Evolutionary conservation across 2,113 vertebrate genomes (phyloP).

Genomic region (Sisor rabdophorus): DNA sequence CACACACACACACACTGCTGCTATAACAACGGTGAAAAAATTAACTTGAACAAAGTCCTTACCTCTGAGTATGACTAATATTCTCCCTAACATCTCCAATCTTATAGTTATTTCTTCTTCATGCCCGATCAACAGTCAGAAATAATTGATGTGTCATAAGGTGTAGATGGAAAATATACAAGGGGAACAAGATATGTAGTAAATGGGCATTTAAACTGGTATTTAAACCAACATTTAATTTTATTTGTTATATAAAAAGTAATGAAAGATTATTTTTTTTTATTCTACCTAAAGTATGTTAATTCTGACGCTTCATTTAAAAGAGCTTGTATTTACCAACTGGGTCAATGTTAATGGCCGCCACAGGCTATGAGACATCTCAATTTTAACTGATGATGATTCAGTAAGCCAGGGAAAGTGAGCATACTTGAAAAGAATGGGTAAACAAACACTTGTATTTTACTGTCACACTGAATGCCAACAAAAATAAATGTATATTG

Average conservation of each 20-base stretch:
- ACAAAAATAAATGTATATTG: not conserved
- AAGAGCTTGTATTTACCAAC: not conserved
- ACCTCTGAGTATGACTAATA: slow-evolving; percentile 29
- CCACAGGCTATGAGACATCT: not conserved
- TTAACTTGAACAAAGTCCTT: slow-evolving; percentile 8
- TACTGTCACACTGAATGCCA: not conserved
- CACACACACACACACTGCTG: slow-evolving; percentile 34
- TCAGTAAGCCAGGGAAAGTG: not conserved
- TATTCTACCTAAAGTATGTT: not conserved
- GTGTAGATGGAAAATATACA: not conserved
- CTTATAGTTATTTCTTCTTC: not conserved
- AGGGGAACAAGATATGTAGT: not conserved
- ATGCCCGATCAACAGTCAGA: slow-evolving; percentile 3
- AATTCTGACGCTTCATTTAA: not conserved
- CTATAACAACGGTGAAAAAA: slow-evolving; percentile 33
- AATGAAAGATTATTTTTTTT: not conserved
- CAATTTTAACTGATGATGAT: not conserved
- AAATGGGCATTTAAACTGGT: not conserved
- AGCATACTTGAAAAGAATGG: not conserved
- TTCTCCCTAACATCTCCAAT: slow-evolving; percentile 22
- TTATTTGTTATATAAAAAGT: too few relatives aligned
- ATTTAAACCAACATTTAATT: not conserved
- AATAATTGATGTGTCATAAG: not conserved
- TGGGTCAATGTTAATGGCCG: not conserved
- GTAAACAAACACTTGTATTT: not conserved